Percentiles rank a stretch among this genome's conserved stretches.
Conservation (phyloP, 2,797 vertebrate species). For the Sebastes oblongus region DNA sequence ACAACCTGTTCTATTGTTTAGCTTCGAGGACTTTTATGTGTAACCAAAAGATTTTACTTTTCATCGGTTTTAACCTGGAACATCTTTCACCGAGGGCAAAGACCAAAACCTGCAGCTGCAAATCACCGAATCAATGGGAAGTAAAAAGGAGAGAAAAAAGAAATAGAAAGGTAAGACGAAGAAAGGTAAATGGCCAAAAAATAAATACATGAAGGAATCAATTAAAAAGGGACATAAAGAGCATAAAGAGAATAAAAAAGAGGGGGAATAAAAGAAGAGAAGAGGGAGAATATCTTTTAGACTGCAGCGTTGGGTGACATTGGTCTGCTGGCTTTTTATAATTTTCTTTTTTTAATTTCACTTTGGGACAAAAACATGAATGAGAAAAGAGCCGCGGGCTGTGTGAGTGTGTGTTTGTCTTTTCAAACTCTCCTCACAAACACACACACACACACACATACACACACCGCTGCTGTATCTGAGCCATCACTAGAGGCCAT, state of each 20-base stretch:
- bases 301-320: slow-evolving; percentile 47
- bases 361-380: slow-evolving; percentile 70
- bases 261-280: not conserved
- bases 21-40: too few relatives aligned
- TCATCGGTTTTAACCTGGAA: too few relatives aligned
- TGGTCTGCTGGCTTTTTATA: slow-evolving; percentile 39
- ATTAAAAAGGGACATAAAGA: not conserved
- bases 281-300: not conserved
- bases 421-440: slow-evolving; percentile 39
- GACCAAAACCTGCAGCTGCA: too few relatives aligned
- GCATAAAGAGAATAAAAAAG: not conserved
- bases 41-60: too few relatives aligned
- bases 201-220: too few relatives aligned
- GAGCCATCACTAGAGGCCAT: slow-evolving; percentile 70
- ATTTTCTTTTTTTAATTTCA: slow-evolving; percentile 48
- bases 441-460: slow-evolving; percentile 41
- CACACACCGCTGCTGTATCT: slow-evolving; percentile 37
- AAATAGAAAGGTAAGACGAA: not conserved
- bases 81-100: too few relatives aligned
- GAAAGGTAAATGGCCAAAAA: not conserved
- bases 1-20: too few relatives aligned
- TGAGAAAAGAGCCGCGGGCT: slow-evolving; percentile 43
- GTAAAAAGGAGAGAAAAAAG: not conserved
- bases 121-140: too few relatives aligned
- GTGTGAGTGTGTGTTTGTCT: slow-evolving; percentile 15